Evolutionary conservation across 2,888 invertebrate genomes (phyloP).

Genomic region (Diploptera punctata): DNA sequence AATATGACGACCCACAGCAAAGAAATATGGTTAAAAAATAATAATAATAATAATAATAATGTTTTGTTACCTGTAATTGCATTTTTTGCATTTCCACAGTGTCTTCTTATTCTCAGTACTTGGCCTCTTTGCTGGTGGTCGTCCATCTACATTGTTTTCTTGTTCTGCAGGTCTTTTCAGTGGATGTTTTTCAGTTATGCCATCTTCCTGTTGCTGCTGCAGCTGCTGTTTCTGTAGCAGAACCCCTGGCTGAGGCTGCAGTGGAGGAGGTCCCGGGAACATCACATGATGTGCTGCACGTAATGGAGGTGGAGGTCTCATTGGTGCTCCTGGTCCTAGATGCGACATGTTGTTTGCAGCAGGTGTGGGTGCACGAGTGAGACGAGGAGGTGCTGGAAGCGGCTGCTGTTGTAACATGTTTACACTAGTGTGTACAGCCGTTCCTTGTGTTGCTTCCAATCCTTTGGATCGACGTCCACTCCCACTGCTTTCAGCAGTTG

Average conservation of each 20-base stretch:
- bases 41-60: no score
- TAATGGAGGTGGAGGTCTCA: constrained; percentile 36
- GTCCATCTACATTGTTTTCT: not conserved
- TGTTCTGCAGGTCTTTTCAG: constrained; percentile 20
- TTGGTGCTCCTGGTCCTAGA: constrained; percentile 15
- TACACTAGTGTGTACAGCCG: not conserved
- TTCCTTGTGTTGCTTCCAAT: constrained; percentile 17
- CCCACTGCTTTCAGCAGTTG: constrained; percentile 43
- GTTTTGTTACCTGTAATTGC: constrained; percentile 76
- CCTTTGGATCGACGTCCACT: constrained; percentile 38
- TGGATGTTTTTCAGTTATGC: not conserved
- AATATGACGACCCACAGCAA: no score
- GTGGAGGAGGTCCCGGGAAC: constrained; percentile 49
- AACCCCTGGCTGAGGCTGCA: constrained; percentile 41
- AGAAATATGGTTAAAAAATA: no score
- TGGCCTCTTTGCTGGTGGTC: constrained; percentile 28
- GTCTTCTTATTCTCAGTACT: constrained; percentile 64
- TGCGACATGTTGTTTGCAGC: not conserved
- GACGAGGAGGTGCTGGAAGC: constrained; percentile 41
- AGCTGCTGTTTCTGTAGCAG: constrained; percentile 43
- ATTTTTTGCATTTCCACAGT: constrained; percentile 89
- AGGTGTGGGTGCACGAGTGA: constrained; percentile 39
- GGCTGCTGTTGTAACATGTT: not conserved
- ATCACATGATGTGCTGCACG: constrained; percentile 38
- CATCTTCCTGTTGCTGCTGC: not conserved